phyloP scores from a whole-genome alignment of 92 coral and sea anemone genomes.

The Chrysogorgia sp. region DNA sequence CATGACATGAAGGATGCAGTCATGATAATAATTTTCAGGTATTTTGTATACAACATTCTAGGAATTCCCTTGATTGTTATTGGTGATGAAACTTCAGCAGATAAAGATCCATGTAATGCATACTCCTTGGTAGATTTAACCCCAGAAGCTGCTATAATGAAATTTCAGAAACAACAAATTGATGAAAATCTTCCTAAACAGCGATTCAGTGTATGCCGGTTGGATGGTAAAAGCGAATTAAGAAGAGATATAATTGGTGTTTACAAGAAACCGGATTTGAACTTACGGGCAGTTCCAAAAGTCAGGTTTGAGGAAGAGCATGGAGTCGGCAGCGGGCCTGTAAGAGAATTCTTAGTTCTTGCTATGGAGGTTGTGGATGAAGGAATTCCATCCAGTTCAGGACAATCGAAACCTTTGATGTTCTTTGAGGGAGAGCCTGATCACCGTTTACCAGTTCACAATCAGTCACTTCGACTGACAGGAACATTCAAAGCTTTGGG shows the following conservation, averaged over 20 bases:
- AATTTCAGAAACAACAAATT: background rate
- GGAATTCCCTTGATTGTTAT: constrained; percentile 8
- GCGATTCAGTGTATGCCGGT: background rate
- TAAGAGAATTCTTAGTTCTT: constrained; percentile 8
- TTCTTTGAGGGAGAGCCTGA: constrained; percentile 7
- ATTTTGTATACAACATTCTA: constrained; percentile 3
- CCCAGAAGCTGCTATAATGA: background rate
- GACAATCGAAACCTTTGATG: constrained; percentile 6
- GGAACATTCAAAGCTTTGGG: constrained; percentile 19
- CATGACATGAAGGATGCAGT: too few relatives aligned
- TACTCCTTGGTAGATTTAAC: constrained; percentile 9
- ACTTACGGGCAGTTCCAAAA: background rate
- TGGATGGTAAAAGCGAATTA: background rate
- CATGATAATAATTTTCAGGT: background rate
- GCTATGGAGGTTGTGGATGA: constrained; percentile 18
- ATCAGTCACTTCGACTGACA: constrained; percentile 14
- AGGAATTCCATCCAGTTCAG: constrained; percentile 7
- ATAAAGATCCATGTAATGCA: background rate
- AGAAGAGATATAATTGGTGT: too few relatives aligned
- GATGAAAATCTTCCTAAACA: background rate
- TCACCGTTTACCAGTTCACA: constrained; percentile 16
- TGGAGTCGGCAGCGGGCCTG: constrained; percentile 2
- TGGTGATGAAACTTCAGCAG: constrained; percentile 19
- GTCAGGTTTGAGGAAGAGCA: constrained; percentile 15
- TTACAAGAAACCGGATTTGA: background rate